A percentile compares a stretch with the other conserved stretches of the same genome.
Conservation (phyloP, 2,113 vertebrate genomes). For the Prunella fulvescens region DNA sequence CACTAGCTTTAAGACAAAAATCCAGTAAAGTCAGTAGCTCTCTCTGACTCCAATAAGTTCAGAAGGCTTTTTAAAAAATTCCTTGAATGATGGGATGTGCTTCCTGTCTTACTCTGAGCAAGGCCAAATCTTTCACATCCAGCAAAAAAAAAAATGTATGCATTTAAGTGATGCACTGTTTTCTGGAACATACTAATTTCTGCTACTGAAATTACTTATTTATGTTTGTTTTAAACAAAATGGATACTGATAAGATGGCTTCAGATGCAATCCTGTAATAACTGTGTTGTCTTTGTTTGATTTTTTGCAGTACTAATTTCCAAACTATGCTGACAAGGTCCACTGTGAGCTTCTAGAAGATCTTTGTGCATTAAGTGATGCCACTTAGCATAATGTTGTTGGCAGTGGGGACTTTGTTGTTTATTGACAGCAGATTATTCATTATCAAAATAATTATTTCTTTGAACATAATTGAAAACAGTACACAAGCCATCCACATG, state of each 20-base stretch:
- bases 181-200: background rate
- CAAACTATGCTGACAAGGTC: background rate
- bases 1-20: background rate
- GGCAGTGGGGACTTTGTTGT: background rate
- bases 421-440: background rate
- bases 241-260: background rate
- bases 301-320: background rate
- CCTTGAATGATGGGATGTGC: background rate
- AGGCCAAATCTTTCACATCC: background rate
- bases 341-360: background rate
- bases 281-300: background rate
- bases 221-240: background rate
- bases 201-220: background rate
- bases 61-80: background rate
- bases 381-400: background rate
- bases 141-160: background rate
- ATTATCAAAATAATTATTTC: background rate
- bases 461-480: background rate
- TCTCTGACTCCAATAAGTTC: background rate
- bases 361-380: background rate
- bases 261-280: background rate
- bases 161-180: background rate
- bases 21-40: background rate
- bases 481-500: background rate
- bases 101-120: background rate